Evolutionary conservation across 2,888 invertebrate species (phyloP).

Genomic region (Tridacna crocea): DNA sequence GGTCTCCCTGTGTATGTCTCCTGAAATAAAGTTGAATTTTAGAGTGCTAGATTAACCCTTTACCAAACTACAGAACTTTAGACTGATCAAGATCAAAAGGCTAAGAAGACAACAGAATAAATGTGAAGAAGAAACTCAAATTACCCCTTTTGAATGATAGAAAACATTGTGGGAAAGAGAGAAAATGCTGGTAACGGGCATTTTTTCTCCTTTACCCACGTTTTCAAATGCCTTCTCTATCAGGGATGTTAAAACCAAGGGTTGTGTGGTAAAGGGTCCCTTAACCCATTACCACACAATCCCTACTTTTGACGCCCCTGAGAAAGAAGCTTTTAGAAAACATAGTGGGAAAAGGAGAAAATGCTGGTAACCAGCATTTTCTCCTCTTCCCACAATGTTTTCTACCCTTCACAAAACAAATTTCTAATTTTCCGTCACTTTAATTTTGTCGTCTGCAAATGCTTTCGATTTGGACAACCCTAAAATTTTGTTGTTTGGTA

Average conservation of each 20-base stretch:
- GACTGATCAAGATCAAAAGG: background rate
- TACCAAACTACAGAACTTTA: background rate
- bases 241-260: no score
- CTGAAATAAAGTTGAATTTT: background rate
- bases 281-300: background rate
- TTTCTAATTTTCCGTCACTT: background rate
- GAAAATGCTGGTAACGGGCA: background rate
- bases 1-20: background rate
- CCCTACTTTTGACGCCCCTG: background rate
- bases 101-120: background rate
- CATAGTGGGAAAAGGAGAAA: background rate
- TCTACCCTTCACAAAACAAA: background rate
- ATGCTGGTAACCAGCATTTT: no score
- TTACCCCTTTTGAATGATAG: background rate
- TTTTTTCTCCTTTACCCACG: no score
- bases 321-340: background rate
- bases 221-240: no score
- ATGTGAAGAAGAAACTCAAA: background rate
- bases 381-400: no score
- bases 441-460: background rate
- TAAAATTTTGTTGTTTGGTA: background rate
- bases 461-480: background rate
- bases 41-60: background rate
- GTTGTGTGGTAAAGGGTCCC: no score
- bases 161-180: background rate